Base-by-base conservation (phyloP, 2,797 vertebrate genomes). In the Pteronotus mesoamericanus region DNA sequence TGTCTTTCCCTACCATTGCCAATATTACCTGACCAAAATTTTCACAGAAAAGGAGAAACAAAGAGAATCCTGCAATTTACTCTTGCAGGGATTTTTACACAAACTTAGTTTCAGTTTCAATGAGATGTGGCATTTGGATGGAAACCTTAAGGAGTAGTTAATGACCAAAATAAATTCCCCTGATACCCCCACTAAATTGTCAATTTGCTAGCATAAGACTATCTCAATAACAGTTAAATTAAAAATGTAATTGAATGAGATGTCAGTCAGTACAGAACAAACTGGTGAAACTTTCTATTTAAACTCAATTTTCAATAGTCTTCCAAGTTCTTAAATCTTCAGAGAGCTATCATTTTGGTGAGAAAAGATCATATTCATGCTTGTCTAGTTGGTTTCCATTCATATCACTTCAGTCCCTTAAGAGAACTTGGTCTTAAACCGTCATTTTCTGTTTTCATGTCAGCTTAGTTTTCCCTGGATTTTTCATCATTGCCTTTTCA, bases 101-200 rank as follows among this genome's bases (percentile, higher is more conserved):
- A 93, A 91, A 42, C 79, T 86, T 94, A 82, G 44, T 86, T 94
- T 96, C 44, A 66, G 64, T 55, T 96, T 96, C 69, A 95, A 21
- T 97, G 80, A 93, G 87, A 94, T n/a, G 9, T 0, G 61, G 34
- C 64, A 53, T 80, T 97, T 85, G 75, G 42, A 94, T 89, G 68
- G 55, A 96, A 97, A 95, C 29, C 83, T 95, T 91, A 86, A 89
- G 80, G 89, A 97, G 71, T 59, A 87, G 89, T 95, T 97, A 96
- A 92, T 77, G 80, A 72, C 48, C 85, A 95, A 93, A 97, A 93
- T 95, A 69, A 96, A 96, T 97, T 78, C 72, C 57, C 34, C 53
- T 93, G 91, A 94, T 95, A 93, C 61, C 37, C 6, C 37, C 39
- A 95, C 86, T 89, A 89, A 96, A 91, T 88, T 95, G 71, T 96